Evolutionary conservation across 2,888 invertebrate genomes (phyloP).

Genomic region (Diaprepes abbreviatus): DNA sequence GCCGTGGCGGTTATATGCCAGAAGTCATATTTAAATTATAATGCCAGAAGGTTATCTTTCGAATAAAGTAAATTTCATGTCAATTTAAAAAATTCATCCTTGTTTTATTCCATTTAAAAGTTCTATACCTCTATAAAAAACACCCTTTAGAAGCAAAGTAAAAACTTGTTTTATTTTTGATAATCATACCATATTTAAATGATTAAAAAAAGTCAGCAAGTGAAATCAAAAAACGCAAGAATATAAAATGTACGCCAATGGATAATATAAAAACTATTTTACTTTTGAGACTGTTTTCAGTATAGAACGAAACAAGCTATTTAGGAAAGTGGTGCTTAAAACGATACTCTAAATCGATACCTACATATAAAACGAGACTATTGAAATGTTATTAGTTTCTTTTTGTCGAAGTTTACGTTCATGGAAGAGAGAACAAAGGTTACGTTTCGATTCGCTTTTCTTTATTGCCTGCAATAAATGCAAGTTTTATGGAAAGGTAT

Average conservation of each 20-base stretch:
- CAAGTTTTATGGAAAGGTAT: conserved; percentile 10
- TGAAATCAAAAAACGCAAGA: no score
- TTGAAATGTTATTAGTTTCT: conserved; percentile 19
- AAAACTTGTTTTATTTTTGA: no score
- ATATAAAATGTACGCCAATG: conserved; percentile 2
- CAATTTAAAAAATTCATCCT: no score
- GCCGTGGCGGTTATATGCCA: no score
- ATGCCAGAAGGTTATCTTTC: no score
- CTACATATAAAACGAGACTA: conserved; percentile 12
- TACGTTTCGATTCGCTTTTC: conserved; percentile 9
- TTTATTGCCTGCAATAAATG: conserved; percentile 14
- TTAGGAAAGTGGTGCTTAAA: conserved; percentile 17
- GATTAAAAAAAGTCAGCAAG: no score
- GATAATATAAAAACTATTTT: conserved; percentile 12
- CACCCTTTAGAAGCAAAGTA: no score
- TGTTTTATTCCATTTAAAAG: no score
- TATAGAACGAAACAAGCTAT: conserved; percentile 21
- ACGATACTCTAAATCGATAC: conserved; percentile 16
- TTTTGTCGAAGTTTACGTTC: conserved; percentile 17
- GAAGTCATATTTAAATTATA: no score
- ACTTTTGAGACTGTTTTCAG: conserved; percentile 8
- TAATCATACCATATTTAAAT: no score
- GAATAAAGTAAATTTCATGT: no score
- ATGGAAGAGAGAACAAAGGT: conserved; percentile 13
- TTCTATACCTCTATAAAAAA: no score